phyloP scores from a whole-genome alignment of 2,888 invertebrate genomes.

The Stomorhina lunata region DNA sequence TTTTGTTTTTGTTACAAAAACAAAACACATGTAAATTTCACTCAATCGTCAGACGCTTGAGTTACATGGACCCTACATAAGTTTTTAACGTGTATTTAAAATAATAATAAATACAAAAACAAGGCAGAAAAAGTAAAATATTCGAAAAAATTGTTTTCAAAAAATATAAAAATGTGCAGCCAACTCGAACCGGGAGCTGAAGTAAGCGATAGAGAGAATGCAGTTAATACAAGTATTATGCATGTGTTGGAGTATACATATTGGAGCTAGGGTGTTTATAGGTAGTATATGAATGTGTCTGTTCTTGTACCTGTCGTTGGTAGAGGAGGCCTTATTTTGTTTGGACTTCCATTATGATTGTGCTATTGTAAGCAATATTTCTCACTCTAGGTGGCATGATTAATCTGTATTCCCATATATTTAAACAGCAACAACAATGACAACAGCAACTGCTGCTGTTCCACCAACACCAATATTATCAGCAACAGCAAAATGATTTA shows the following conservation, averaged over 20 bases:
- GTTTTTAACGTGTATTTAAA: conserved; percentile 58
- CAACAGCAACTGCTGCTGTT: conserved; percentile 16
- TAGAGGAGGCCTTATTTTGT: not conserved
- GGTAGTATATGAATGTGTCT: not conserved
- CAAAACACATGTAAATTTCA: too few relatives aligned
- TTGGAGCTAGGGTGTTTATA: not conserved
- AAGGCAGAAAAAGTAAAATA: not conserved
- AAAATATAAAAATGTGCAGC: conserved; percentile 32
- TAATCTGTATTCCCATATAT: conserved; percentile 61
- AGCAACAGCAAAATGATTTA: conserved; percentile 33
- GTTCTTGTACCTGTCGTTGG: conserved; percentile 4
- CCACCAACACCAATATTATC: not conserved
- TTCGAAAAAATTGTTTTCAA: too few relatives aligned
- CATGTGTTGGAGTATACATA: not conserved
- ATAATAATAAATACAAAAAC: conserved; percentile 18
- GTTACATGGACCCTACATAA: too few relatives aligned
- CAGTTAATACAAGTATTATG: conserved; percentile 2
- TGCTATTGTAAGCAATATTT: conserved; percentile 67
- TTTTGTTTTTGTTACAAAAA: too few relatives aligned
- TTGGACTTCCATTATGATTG: conserved; percentile 47
- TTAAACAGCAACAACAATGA: conserved; percentile 35
- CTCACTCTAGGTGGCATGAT: conserved; percentile 69
- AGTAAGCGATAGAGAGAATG: conserved; percentile 14
- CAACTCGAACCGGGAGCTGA: conserved; percentile 24
- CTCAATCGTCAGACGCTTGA: too few relatives aligned